Percentiles rank a stretch among this genome's conserved stretches.
Conservation (phyloP, 37 sponge, comb jelly and placozoan genomes). For the Cliona cf. orientalis region DNA sequence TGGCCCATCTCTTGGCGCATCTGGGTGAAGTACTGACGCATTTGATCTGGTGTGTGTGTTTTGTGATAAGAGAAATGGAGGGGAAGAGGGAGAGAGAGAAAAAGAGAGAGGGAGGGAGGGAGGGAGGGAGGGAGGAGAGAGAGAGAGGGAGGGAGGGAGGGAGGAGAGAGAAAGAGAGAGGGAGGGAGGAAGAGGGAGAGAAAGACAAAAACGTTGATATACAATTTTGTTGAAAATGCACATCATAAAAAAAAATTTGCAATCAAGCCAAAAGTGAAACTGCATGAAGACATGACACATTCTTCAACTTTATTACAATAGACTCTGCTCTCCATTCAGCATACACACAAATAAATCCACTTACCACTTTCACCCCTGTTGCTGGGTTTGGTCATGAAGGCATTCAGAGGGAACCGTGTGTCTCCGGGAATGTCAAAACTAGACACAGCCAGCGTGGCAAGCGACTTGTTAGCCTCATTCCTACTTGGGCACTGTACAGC, state of each 20-base stretch:
- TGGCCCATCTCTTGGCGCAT: slow-evolving; percentile 92
- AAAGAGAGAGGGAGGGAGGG: background rate
- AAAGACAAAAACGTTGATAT: too few species aligned
- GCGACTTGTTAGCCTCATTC: slow-evolving; percentile 86
- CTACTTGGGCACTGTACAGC: slow-evolving; percentile 70
- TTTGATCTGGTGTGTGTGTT: slow-evolving; percentile 68
- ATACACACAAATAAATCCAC: background rate
- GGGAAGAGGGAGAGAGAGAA: background rate
- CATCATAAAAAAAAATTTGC: background rate
- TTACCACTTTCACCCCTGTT: slow-evolving; percentile 78
- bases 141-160: background rate
- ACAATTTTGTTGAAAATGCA: too few species aligned
- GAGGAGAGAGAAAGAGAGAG: background rate
- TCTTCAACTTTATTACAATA: background rate
- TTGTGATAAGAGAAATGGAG: too few species aligned
- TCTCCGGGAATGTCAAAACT: slow-evolving; percentile 97
- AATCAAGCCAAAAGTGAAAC: background rate
- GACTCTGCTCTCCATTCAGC: background rate
- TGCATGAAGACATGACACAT: background rate
- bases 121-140: background rate
- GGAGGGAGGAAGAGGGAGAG: background rate
- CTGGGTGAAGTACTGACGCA: slow-evolving; percentile 93
- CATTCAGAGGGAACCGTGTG: slow-evolving; percentile 92
- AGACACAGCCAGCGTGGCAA: slow-evolving; percentile 88
- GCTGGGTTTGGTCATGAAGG: slow-evolving; percentile 87